Percentiles rank a stretch among this genome's conserved stretches.
These are phyloP conservation scores for Fragum sueziense DNA, from an alignment of 2,888 invertebrate species.

Conservation along the genomic window DNA sequence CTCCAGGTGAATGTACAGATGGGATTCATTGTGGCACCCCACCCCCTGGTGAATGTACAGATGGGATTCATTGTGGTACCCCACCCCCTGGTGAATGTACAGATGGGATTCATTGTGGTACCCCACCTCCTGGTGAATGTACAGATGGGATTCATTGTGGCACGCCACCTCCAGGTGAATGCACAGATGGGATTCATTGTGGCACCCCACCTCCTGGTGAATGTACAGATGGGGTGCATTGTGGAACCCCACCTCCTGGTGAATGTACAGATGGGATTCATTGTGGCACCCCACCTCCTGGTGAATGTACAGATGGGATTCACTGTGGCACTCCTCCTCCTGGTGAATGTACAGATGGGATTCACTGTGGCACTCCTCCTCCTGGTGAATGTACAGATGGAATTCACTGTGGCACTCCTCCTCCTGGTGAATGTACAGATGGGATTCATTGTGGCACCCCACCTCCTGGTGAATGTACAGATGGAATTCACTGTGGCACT, in stretches of 20 bases:
- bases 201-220: conserved; percentile 35
- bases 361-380: conserved; percentile 64
- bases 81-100: conserved; percentile 44
- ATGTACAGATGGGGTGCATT: conserved; percentile 44
- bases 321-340: conserved; percentile 56
- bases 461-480: conserved; percentile 41
- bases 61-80: conserved; percentile 65
- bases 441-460: conserved; percentile 46
- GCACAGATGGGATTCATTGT: conserved; percentile 57
- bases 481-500: conserved; percentile 41
- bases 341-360: conserved; percentile 58
- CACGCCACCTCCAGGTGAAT: conserved; percentile 56
- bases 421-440: conserved; percentile 55
- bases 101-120: conserved; percentile 65
- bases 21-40: conserved; percentile 61
- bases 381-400: conserved; percentile 57
- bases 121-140: conserved; percentile 54
- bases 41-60: conserved; percentile 49
- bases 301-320: conserved; percentile 47
- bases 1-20: conserved; percentile 49
- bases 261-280: conserved; percentile 62
- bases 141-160: conserved; percentile 61
- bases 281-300: conserved; percentile 52
- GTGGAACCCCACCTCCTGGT: conserved; percentile 33
- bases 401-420: conserved; percentile 60